These are phyloP conservation scores for Capitulum mitella DNA, from an alignment of 2,888 invertebrate genomes.

Conservation along the genomic window DNA sequence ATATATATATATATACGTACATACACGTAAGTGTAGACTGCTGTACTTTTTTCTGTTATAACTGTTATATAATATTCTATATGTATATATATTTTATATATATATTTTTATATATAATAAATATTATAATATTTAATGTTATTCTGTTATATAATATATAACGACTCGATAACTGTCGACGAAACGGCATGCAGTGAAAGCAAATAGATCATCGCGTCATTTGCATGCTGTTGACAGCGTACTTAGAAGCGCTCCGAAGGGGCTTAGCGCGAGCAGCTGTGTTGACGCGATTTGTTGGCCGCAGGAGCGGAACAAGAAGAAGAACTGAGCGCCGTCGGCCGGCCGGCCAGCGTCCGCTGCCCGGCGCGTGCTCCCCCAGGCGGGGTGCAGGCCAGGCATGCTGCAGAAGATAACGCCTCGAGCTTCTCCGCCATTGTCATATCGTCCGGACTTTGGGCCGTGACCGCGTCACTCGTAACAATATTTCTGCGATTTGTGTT, in stretches of 20 bases:
- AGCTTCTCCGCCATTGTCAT: too few species aligned
- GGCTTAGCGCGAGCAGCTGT: neutral
- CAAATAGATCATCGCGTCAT: too few species aligned
- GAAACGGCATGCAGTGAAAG: neutral
- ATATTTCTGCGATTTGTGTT: too few species aligned
- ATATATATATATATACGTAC: conserved; percentile 26
- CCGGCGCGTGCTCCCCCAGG: too few species aligned
- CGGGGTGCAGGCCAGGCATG: too few species aligned
- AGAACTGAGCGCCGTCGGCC: neutral
- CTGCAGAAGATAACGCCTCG: too few species aligned
- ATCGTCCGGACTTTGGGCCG: too few species aligned
- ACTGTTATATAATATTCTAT: too few species aligned
- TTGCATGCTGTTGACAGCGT: neutral
- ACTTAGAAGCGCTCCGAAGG: neutral
- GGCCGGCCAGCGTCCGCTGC: too few species aligned
- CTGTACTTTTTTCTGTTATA: too few species aligned
- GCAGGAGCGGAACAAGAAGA: neutral
- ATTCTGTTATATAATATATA: conserved; percentile 18
- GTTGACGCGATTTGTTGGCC: neutral
- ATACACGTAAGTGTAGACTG: too few species aligned
- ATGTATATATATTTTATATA: conserved; percentile 28
- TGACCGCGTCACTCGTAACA: too few species aligned
- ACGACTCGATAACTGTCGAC: neutral
- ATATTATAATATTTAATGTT: conserved; percentile 6
- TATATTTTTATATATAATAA: conserved; percentile 27